Percentiles rank a stretch among this genome's conserved stretches.
Evolutionary conservation across 2,797 vertebrate genomes (phyloP).

Genomic region (Glossophaga mutica): DNA sequence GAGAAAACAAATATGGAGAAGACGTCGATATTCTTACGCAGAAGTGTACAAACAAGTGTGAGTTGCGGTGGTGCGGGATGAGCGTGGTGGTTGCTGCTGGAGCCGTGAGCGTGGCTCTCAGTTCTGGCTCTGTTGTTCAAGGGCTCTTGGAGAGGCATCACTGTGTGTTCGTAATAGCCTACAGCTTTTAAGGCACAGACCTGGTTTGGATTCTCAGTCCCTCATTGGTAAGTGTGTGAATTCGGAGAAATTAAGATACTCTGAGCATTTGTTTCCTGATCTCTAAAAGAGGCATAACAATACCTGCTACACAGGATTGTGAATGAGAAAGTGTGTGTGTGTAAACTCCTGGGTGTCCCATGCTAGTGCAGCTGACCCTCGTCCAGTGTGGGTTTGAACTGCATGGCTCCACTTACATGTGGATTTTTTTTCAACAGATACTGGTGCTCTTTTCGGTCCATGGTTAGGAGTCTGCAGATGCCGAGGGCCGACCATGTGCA

Average conservation of each 20-base stretch:
- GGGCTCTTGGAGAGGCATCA: not conserved
- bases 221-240: not conserved
- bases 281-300: not conserved
- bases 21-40: not conserved
- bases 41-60: not conserved
- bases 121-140: not conserved
- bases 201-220: not conserved
- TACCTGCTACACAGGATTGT: not conserved
- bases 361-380: not conserved
- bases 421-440: not conserved
- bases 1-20: not conserved
- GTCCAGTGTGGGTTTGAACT: not conserved
- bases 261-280: not conserved
- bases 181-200: not conserved
- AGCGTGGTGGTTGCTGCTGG: not conserved
- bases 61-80: not conserved
- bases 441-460: not conserved
- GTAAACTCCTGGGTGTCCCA: not conserved
- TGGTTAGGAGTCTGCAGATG: not conserved
- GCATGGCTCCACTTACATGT: not conserved
- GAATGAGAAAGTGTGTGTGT: not conserved
- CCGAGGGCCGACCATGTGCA: accelerated
- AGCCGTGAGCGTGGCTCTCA: not conserved
- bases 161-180: not conserved
- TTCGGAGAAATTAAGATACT: not conserved